Evolutionary conservation across 2,113 vertebrate genomes (phyloP).

Genomic region (Kryptolebias marmoratus): DNA sequence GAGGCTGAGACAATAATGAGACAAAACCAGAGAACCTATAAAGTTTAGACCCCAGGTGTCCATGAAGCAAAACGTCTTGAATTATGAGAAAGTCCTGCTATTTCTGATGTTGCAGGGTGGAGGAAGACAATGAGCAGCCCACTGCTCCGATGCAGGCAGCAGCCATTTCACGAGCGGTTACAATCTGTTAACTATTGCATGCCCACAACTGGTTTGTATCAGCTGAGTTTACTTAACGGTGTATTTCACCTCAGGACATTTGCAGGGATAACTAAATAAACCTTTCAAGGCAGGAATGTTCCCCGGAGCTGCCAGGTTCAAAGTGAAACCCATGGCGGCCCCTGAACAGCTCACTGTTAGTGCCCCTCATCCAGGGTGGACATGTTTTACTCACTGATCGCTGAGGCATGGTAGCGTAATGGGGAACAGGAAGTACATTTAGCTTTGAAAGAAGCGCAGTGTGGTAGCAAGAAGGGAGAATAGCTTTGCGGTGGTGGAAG

Average conservation of each 20-base stretch:
- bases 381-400: slow-evolving; percentile 64
- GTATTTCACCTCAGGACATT: slow-evolving; percentile 77
- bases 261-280: slow-evolving; percentile 82
- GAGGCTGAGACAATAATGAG: slow-evolving; percentile 3
- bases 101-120: slow-evolving; percentile 35
- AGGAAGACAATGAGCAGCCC: slow-evolving; percentile 50
- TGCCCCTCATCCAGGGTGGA: slow-evolving; percentile 55
- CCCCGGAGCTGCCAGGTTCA: slow-evolving; percentile 74
- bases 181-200: slow-evolving; percentile 78
- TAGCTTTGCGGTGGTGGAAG: background rate
- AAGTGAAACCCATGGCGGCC: slow-evolving; percentile 61
- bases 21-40: slow-evolving; percentile 27
- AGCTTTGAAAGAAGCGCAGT: slow-evolving; percentile 35
- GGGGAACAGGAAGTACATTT: slow-evolving; percentile 58
- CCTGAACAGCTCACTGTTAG: slow-evolving; percentile 40
- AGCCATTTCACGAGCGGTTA: slow-evolving; percentile 58
- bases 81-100: slow-evolving; percentile 54
- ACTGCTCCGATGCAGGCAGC: slow-evolving; percentile 44
- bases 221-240: slow-evolving; percentile 78
- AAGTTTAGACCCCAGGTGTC: slow-evolving; percentile 19
- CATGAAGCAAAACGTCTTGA: slow-evolving; percentile 23
- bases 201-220: slow-evolving; percentile 79
- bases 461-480: slow-evolving; percentile 17
- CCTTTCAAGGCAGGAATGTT: slow-evolving; percentile 78
- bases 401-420: slow-evolving; percentile 45